These are phyloP conservation scores for Cyclina sinensis DNA, from an alignment of 1,140 invertebrate genomes.

Conservation along the genomic window DNA sequence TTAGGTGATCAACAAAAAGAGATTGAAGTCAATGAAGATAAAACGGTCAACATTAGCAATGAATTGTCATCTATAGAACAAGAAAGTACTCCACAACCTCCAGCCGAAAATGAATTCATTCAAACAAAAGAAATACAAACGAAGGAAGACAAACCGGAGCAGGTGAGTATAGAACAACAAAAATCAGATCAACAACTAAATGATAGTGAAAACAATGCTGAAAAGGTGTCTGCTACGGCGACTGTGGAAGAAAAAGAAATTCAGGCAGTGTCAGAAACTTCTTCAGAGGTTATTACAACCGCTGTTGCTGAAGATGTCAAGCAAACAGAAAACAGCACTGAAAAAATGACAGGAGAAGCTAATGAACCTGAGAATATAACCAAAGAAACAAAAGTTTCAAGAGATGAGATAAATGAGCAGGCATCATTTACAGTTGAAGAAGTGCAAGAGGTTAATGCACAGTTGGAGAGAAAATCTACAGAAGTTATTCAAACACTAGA, in stretches of 20 bases:
- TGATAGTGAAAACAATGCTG: background rate
- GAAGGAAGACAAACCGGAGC: no score
- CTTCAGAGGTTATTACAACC: background rate
- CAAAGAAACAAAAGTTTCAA: background rate
- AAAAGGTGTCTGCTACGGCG: background rate
- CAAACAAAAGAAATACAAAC: background rate
- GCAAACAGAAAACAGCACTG: background rate
- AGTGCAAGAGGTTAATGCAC: background rate
- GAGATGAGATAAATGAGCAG: background rate
- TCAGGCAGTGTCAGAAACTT: background rate
- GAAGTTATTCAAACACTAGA: background rate
- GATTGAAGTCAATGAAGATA: background rate
- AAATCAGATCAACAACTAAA: background rate
- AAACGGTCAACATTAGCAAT: no score
- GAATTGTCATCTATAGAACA: no score
- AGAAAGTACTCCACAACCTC: no score
- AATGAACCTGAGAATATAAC: background rate
- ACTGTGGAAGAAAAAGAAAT: background rate
- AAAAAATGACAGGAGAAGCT: background rate
- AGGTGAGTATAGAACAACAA: no score
- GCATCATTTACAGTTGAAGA: background rate
- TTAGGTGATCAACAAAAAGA: background rate
- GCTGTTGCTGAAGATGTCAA: constrained; percentile 1
- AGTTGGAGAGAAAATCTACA: background rate
- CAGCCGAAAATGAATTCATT: background rate